Conservation (phyloP, 2,797 vertebrate species). For the Acropternis orthonyx region DNA sequence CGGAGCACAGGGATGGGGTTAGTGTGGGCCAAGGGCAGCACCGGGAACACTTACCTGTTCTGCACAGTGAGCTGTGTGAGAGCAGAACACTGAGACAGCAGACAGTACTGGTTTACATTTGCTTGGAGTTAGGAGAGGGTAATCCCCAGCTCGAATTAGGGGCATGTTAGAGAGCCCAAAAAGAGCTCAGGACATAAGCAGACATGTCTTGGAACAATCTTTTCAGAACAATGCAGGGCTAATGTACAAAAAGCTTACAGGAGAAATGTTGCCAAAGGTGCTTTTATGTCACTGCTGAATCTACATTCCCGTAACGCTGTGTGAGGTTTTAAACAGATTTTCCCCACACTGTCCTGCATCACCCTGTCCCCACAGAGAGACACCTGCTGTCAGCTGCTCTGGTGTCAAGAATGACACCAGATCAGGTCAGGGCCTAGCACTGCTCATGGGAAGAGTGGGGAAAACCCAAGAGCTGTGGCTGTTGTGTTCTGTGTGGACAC, state of each 20-base stretch:
- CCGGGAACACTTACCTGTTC: neutral
- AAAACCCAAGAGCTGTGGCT: neutral
- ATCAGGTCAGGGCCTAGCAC: neutral
- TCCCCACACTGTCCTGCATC: neutral
- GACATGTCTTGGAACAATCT: neutral
- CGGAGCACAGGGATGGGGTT: too few relatives aligned
- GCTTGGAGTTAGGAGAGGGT: neutral
- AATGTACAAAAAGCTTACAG: neutral
- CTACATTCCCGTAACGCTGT: neutral
- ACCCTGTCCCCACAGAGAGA: neutral
- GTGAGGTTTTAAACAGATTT: neutral
- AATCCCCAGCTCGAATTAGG: neutral
- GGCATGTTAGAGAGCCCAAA: neutral
- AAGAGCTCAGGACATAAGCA: neutral
- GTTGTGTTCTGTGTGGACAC: neutral
- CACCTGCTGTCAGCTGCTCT: neutral
- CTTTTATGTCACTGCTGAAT: neutral
- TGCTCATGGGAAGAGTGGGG: neutral
- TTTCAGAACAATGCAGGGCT: accelerated
- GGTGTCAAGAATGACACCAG: neutral
- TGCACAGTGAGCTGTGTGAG: too few relatives aligned
- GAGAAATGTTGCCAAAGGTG: neutral
- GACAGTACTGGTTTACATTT: accelerated
- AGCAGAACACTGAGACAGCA: neutral
- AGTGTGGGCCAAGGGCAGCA: neutral